These are phyloP conservation scores for Oxyura jamaicensis DNA, from an alignment of 2,113 vertebrate genomes.

Conservation along the genomic window DNA sequence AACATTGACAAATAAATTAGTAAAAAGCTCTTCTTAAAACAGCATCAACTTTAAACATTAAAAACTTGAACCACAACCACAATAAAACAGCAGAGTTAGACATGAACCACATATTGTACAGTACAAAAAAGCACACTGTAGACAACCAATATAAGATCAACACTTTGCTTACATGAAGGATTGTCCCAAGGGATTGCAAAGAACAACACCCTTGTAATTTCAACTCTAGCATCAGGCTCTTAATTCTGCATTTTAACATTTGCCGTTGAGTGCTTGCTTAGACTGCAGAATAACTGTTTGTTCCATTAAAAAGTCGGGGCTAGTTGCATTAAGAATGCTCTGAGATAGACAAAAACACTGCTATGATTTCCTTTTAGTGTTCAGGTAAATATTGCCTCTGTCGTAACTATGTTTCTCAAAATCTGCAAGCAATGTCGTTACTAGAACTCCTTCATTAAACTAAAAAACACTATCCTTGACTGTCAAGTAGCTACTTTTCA, in stretches of 20 bases:
- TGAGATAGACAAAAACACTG: constrained; percentile 75
- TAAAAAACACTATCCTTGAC: constrained; percentile 73
- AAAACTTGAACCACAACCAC: constrained; percentile 88
- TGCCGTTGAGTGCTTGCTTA: constrained; percentile 67
- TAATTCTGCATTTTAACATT: constrained; percentile 72
- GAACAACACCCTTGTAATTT: constrained; percentile 77
- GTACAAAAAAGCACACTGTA: constrained; percentile 87
- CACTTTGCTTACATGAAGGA: constrained; percentile 87
- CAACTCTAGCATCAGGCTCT: constrained; percentile 79
- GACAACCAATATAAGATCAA: constrained; percentile 82
- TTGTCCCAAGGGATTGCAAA: constrained; percentile 86
- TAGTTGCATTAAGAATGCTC: constrained; percentile 80
- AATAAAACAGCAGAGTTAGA: constrained; percentile 86
- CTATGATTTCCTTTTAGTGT: constrained; percentile 67
- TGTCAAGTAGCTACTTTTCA: constrained; percentile 74
- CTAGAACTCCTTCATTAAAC: constrained; percentile 80
- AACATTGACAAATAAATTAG: constrained; percentile 88
- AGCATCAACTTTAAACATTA: constrained; percentile 88
- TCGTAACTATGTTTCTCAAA: constrained; percentile 65
- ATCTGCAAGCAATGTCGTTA: constrained; percentile 70
- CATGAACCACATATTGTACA: constrained; percentile 86
- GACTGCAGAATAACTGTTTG: constrained; percentile 72
- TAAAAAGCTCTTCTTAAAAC: constrained; percentile 89
- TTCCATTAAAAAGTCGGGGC: constrained; percentile 72
- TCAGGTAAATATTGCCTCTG: constrained; percentile 70